Evolutionary conservation across 2,888 invertebrate species (phyloP).

Genomic region (Nephrotoma guestfalica): DNA sequence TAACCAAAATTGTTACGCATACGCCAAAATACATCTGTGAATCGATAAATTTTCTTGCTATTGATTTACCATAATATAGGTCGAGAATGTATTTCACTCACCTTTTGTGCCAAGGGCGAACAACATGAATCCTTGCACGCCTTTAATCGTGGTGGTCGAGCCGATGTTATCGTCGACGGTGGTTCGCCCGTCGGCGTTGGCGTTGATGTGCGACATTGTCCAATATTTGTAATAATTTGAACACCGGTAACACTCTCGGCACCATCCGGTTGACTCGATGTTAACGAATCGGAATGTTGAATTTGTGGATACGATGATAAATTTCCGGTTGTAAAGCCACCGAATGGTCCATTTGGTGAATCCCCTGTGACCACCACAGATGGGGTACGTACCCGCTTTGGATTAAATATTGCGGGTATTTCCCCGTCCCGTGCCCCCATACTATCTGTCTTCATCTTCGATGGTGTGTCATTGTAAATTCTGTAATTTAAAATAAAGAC

Average conservation of each 20-base stretch:
- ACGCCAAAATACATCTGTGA: constrained; percentile 75
- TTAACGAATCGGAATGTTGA: constrained; percentile 38
- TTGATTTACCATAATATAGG: neutral
- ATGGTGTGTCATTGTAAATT: neutral
- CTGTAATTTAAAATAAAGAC: neutral
- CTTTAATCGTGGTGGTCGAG: constrained; percentile 24
- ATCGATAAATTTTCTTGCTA: constrained; percentile 14
- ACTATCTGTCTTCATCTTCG: neutral
- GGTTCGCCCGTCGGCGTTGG: constrained; percentile 17
- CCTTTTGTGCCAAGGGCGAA: constrained; percentile 71
- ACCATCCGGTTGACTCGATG: constrained; percentile 44
- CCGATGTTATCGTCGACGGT: constrained; percentile 19
- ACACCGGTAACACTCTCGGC: constrained; percentile 22
- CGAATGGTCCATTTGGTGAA: constrained; percentile 37
- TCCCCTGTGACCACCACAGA: constrained; percentile 56
- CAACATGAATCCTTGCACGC: constrained; percentile 62
- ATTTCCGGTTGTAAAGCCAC: constrained; percentile 32
- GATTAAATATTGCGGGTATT: constrained; percentile 70
- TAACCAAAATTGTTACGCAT: constrained; percentile 71
- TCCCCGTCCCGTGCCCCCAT: constrained; percentile 56
- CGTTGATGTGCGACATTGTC: constrained; percentile 21
- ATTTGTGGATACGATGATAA: constrained; percentile 34
- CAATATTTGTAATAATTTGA: constrained; percentile 17
- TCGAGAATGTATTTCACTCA: constrained; percentile 22
- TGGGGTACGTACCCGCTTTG: constrained; percentile 51